Base-by-base conservation (phyloP, 2,797 vertebrate species). In the Aulostomus chinensis region DNA sequence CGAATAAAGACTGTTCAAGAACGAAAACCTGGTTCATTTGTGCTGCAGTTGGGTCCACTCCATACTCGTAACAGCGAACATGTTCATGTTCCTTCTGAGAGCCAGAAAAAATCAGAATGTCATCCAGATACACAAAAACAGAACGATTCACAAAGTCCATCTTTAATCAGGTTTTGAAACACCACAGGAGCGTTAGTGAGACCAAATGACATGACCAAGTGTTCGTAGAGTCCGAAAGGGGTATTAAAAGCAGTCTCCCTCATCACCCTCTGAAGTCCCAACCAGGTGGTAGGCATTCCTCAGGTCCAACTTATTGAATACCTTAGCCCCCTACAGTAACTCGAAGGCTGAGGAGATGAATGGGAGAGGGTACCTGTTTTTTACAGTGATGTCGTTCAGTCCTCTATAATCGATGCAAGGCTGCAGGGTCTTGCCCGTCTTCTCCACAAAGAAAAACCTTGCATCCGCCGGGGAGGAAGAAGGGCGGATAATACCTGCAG, bases 381-480 rank as follows among this genome's bases (percentile, higher is more conserved):
- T 38, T 0, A 32, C 2, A 1, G 21, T 34, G 2, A 42, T 36
- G 4, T 29, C 5, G 10, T 36, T 43, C 0, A 57, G 21, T 0
- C 20, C 42, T 1, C 20, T 3, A 7, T 39, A 57, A 2, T 57
- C 34, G 3, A 48, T 58, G 4, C 42, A 58, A 1, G 28, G 34
- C 0, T 15, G 4, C 4, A 58, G 29, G 0, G 33, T 16, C 1
- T 11, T 13, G 1, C 24, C 40, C 8, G 45, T 37, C 7, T 55
- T 36, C 0, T 5, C 28, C 1, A 45, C 9, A n/a, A 43, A 35
- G 1, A 43, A 54, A 1, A 54, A 36, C 21, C 49, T n/a, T 1
- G 38, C 30, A 9, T 21, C 4, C 4, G n/a, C 9, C 0, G 40
- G 40, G 3, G 30, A 53, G 1, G 39, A 43, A 1, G 22, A 43